Percentiles rank a stretch among this genome's conserved stretches.
Evolutionary conservation across 1,140 invertebrate genomes (phyloP).

Genomic region (Drosophila quadrilineata): DNA sequence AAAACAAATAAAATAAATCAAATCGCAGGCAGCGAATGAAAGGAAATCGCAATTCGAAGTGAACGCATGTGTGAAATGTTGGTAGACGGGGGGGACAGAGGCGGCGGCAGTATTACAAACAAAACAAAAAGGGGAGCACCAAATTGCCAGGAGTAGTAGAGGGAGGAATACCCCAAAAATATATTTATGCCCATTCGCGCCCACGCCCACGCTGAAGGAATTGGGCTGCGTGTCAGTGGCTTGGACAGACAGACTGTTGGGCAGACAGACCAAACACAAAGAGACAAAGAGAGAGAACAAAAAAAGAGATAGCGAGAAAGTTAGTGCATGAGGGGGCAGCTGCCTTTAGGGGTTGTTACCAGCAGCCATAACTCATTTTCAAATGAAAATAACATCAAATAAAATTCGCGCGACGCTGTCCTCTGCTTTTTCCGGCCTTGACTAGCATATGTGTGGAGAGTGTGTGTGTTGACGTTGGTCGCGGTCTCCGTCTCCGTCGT

Average conservation of each 20-base stretch:
- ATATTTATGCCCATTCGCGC: conserved; percentile 70
- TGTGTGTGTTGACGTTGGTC: conserved; percentile 22
- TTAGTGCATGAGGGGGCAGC: neutral
- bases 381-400: conserved; percentile 78
- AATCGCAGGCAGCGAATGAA: conserved; percentile 63
- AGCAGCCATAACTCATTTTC: conserved; percentile 76
- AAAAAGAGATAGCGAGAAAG: neutral
- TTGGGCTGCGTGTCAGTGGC: conserved; percentile 21
- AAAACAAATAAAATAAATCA: conserved; percentile 81
- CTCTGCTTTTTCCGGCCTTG: conserved; percentile 35
- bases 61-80: conserved; percentile 52
- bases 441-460: conserved; percentile 58
- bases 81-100: neutral
- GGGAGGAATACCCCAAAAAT: conserved; percentile 41
- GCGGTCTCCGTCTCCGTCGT: conserved; percentile 24
- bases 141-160: conserved; percentile 22
- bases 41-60: conserved; percentile 71
- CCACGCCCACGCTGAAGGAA: conserved; percentile 44
- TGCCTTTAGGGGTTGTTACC: conserved; percentile 61
- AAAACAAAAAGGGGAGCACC: conserved; percentile 57
- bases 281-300: too few relatives aligned
- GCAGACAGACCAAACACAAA: too few relatives aligned
- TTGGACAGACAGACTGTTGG: too few relatives aligned
- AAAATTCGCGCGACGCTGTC: conserved; percentile 62
- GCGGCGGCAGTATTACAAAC: conserved; percentile 15